Evolutionary conservation across 2,888 invertebrate genomes (phyloP), one percentile per base, ranked within the genome.

Genomic region (Mesoligia furuncula): DNA sequence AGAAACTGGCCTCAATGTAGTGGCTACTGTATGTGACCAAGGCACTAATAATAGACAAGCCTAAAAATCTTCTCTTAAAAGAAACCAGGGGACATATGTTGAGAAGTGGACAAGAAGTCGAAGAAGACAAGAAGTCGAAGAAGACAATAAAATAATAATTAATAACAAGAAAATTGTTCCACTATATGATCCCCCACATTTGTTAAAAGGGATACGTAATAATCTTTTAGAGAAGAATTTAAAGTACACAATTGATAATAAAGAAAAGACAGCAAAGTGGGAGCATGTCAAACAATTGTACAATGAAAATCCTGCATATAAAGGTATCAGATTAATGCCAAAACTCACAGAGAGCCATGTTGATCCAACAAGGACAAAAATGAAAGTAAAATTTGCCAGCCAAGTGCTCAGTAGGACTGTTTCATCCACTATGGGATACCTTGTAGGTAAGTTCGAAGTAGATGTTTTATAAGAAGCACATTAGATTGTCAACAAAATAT

Each of bases 1-100:
- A 73, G 70, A 81, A 17, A 79, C 84, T 72, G 89, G 88, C 0
- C 68, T 91, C 11, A 87, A 79, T 51, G 86, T 90, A 6, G 80
- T 89, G 11, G 88, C 86, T 36, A 85, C 87, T 6, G 36, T 36
- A 36, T 36, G 36, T 36, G 36, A 36, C 36, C 36, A 36, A 36
- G 36, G 36, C 4, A 36, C 36, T 36, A 36, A 36, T 36, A 36
- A 36, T 36, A 36, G 36, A 36, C 36, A 36, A 4, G 36, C 36
- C 36, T 36, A n/a, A 0, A 36, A 36, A 36, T 36, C 36, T 36
- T 36, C 36, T 36, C 36, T 4, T 36, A 36, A 36, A 36, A 4
- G 48, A 73, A 51, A 51, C 48, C 20, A 72, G 72, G 51, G 42
- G 24, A 36, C 62, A 64, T 64, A 51, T 75, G 42, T 8, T 73